These are phyloP conservation scores for Tetanocera ferruginea DNA, from an alignment of 2,888 invertebrate species.

Conservation along the genomic window DNA sequence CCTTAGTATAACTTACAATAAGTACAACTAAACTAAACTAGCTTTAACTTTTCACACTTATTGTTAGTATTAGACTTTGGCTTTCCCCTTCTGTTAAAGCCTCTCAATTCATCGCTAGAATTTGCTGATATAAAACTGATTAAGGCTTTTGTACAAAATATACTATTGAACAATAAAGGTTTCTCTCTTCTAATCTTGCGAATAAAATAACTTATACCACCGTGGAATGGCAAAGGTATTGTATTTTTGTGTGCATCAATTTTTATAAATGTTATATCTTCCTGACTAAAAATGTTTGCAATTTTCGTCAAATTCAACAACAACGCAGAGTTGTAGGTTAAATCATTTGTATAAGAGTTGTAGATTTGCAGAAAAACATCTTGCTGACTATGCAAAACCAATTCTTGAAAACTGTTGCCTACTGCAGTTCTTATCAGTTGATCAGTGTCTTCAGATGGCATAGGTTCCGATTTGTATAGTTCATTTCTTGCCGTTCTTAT, in stretches of 20 bases:
- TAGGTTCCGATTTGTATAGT: not conserved
- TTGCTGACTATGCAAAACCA: not conserved
- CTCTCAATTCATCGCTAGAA: not conserved
- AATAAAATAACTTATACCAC: not conserved
- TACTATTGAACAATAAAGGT: not conserved
- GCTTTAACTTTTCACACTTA: too few relatives aligned
- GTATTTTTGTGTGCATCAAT: not conserved
- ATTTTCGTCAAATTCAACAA: not conserved
- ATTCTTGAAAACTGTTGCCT: not conserved
- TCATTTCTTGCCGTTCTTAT: not conserved
- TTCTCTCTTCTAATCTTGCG: not conserved
- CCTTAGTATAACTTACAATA: too few relatives aligned
- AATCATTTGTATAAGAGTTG: not conserved
- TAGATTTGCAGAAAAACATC: not conserved
- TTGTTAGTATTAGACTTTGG: too few relatives aligned
- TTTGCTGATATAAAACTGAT: not conserved
- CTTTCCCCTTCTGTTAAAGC: not conserved
- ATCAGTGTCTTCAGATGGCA: not conserved
- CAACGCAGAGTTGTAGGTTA: not conserved
- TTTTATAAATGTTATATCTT: not conserved
- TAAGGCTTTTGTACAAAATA: not conserved
- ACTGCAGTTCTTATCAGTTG: not conserved
- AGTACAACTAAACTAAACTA: too few relatives aligned
- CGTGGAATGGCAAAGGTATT: not conserved
- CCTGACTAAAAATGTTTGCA: not conserved